Evolutionary conservation across 2,113 vertebrate species (phyloP).

Genomic region (Lucifuga dentata): DNA sequence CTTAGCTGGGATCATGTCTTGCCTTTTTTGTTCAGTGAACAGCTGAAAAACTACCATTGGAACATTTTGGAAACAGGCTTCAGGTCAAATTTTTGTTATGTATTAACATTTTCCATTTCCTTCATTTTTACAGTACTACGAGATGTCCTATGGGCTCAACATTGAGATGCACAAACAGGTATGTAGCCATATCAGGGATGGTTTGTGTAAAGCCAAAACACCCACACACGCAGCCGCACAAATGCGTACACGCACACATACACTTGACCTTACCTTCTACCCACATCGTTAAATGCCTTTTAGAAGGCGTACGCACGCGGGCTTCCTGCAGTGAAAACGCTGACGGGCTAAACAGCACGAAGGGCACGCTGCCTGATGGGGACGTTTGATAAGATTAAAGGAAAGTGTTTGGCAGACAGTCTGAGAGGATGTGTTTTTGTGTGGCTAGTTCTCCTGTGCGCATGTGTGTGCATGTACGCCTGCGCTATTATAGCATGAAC

Average conservation of each 20-base stretch:
- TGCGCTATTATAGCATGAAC: neutral
- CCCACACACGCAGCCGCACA: neutral
- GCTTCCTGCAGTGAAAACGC: constrained; percentile 75
- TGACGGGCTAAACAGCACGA: constrained; percentile 78
- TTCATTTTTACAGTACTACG: constrained; percentile 87
- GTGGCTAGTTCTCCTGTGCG: constrained; percentile 43
- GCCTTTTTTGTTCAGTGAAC: neutral
- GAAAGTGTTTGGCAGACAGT: constrained; percentile 77
- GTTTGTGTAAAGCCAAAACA: constrained; percentile 64
- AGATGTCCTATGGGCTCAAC: constrained; percentile 96
- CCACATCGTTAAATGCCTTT: constrained; percentile 66
- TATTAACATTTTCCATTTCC: constrained; percentile 27
- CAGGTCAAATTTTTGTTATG: neutral
- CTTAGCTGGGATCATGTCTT: neutral
- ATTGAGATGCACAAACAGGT: constrained; percentile 99
- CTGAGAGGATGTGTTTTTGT: constrained; percentile 62
- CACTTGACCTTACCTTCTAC: constrained; percentile 68
- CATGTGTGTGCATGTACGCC: constrained; percentile 6
- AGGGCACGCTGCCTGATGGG: constrained; percentile 75
- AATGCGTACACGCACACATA: constrained; percentile 6
- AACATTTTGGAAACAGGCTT: neutral
- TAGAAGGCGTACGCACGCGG: constrained; percentile 47
- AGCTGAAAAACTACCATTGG: too few species aligned
- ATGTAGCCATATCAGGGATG: constrained; percentile 74
- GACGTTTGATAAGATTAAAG: constrained; percentile 83